Base-by-base conservation (phyloP, 1,140 invertebrate genomes). In the Drosophila sulfurigaster region DNA sequence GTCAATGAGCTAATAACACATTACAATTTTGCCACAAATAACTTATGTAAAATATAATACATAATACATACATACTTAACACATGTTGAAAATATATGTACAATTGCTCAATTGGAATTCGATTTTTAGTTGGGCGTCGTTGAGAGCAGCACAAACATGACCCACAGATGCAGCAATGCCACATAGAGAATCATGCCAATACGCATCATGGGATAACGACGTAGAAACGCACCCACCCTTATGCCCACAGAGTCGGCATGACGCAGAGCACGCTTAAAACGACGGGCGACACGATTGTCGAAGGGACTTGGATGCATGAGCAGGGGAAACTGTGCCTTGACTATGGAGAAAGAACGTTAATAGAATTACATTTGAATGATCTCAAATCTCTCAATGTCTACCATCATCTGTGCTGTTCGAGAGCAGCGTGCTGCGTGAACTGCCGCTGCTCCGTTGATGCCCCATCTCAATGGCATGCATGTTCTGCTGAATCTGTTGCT, bases 251-350 rank as follows among this genome's bases (percentile, higher is more conserved):
- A 86, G 93, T 98, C 97, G 11, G 97, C 93, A 41, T 94, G 94
- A 30, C 95, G 96, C 81, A 97, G 97, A 25, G 96, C 97, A 81
- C 95, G 93, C 92, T 97, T 97, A 3, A 98, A 96, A 78, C 95
- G 94, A 75, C 96, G 94, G 0, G 96, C 94, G 45, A 98, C 94
- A 13, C 95, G 94, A 54, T 96, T 96, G 83, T 98, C 97, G 81
- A 96, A 95, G 11, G 96, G 96, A 85, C 95, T 95, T 82, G 97
- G 96, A 68, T 95, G 93, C 89, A 97, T 93, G 73, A 97, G 95
- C 60, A 93, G 93, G 49, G 96, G 96, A 32, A 96, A 94, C 91
- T 96, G 94, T 5, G 95, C 94, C 92, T 96, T 95, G 5, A 93
- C 91, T 92, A 46, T 2, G 64, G 46, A 43, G 43, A 51, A 64